phyloP scores from a whole-genome alignment of 1,140 invertebrate species.

The Apolygus lucorum region DNA sequence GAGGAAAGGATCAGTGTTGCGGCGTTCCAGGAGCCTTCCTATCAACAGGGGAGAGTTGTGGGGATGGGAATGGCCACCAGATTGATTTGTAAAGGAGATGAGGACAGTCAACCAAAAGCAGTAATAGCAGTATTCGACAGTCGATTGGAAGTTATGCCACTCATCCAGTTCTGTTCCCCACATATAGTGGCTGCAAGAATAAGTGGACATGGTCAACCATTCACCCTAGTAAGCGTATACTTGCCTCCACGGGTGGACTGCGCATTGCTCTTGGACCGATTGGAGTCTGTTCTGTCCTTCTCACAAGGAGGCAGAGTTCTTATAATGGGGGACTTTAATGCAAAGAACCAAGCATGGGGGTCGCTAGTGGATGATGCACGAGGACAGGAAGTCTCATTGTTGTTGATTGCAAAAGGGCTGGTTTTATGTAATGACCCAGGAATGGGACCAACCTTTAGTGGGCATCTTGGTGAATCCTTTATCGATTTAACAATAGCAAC shows the following conservation, averaged over 20 bases:
- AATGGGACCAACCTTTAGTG: background rate
- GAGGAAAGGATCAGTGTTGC: background rate
- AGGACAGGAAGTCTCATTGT: background rate
- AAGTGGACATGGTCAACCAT: background rate
- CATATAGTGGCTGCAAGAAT: background rate
- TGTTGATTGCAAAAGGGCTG: background rate
- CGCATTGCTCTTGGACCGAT: background rate
- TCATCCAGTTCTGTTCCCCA: background rate
- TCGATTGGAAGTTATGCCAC: background rate
- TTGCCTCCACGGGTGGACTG: background rate
- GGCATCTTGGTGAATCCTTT: background rate
- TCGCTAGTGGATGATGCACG: background rate
- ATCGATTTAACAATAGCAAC: background rate
- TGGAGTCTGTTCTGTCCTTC: background rate
- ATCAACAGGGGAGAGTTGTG: background rate
- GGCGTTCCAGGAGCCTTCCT: background rate
- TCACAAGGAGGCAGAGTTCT: background rate
- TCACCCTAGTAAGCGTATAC: background rate
- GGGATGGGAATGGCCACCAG: background rate
- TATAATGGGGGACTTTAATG: background rate
- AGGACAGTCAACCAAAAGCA: background rate
- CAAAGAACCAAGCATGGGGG: background rate
- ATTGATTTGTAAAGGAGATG: background rate
- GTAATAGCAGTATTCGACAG: background rate
- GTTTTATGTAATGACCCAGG: background rate